Conservation (phyloP, 2,797 vertebrate genomes). For the Hyperoplus lanceolatus region DNA sequence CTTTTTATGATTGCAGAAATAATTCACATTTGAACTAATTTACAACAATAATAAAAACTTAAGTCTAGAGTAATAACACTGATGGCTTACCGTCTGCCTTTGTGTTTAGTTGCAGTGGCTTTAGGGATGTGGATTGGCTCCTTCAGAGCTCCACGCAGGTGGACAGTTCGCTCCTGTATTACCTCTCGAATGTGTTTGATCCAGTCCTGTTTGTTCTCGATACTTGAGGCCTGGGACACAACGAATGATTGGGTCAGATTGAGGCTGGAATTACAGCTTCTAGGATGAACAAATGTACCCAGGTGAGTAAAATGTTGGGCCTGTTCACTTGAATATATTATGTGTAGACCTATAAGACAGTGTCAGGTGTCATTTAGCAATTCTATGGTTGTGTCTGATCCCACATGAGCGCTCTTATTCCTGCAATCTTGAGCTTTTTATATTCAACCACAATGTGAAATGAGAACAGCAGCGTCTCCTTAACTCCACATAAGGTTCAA, state of each 20-base stretch:
- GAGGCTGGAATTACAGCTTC: not conserved
- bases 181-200: constrained; percentile 99
- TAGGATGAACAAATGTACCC: constrained; percentile 11
- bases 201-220: constrained; percentile 99
- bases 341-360: constrained; percentile 15
- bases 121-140: constrained; percentile 99
- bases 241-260: constrained; percentile 12
- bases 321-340: constrained; percentile 19
- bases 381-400: constrained; percentile 24
- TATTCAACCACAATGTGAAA: constrained; percentile 14
- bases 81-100: constrained; percentile 90
- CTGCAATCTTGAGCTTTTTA: not conserved
- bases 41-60: not conserved
- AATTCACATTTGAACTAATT: not conserved
- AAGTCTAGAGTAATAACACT: not conserved
- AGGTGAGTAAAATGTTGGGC: not conserved
- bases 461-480: constrained; percentile 23
- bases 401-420: constrained; percentile 28
- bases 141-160: constrained; percentile 97
- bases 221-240: constrained; percentile 91
- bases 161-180: constrained; percentile 97
- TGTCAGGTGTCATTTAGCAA: constrained; percentile 12
- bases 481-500: constrained; percentile 6
- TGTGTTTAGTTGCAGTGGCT: constrained; percentile 91
- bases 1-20: not conserved